Evolutionary conservation across 2,888 invertebrate species (phyloP).

Genomic region (Sclerodermus sp.): DNA sequence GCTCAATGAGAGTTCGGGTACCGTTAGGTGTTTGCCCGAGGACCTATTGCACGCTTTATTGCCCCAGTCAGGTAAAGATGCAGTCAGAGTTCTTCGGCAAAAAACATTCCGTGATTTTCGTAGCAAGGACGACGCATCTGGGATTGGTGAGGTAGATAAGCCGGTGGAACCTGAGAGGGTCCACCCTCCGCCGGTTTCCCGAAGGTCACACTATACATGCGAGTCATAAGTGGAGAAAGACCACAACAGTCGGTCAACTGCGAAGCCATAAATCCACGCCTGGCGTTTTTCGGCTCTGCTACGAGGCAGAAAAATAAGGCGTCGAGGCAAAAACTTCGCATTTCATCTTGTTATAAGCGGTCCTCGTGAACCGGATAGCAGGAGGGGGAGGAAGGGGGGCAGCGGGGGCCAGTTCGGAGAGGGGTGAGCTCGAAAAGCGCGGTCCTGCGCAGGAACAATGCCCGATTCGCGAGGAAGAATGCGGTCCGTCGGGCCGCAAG

Average conservation of each 20-base stretch:
- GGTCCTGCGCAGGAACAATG: constrained; percentile 51
- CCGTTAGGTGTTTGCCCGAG: constrained; percentile 12
- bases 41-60: constrained; percentile 15
- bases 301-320: constrained; percentile 36
- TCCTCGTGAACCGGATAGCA: constrained; percentile 23
- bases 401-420: constrained; percentile 22
- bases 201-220: constrained; percentile 40
- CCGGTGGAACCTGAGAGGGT: constrained; percentile 13
- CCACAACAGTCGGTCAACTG: constrained; percentile 56
- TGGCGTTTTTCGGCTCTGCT: constrained; percentile 46
- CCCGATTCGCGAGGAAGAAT: constrained; percentile 56
- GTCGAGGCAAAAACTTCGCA: constrained; percentile 37
- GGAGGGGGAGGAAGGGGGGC: constrained; percentile 17
- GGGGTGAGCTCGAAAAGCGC: constrained; percentile 22
- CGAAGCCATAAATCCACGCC: constrained; percentile 50
- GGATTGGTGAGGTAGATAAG: constrained; percentile 38
- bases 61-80: constrained; percentile 20
- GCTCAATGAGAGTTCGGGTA: constrained; percentile 1
- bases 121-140: constrained; percentile 26
- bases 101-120: constrained; percentile 14
- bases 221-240: constrained; percentile 38
- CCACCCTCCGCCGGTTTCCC: constrained; percentile 15
- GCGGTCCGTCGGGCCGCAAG: constrained; percentile 54
- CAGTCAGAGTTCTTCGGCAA: constrained; percentile 5
- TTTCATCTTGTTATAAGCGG: constrained; percentile 49